Conservation (phyloP, 2,888 invertebrate species). For the Lobophora halterata region DNA sequence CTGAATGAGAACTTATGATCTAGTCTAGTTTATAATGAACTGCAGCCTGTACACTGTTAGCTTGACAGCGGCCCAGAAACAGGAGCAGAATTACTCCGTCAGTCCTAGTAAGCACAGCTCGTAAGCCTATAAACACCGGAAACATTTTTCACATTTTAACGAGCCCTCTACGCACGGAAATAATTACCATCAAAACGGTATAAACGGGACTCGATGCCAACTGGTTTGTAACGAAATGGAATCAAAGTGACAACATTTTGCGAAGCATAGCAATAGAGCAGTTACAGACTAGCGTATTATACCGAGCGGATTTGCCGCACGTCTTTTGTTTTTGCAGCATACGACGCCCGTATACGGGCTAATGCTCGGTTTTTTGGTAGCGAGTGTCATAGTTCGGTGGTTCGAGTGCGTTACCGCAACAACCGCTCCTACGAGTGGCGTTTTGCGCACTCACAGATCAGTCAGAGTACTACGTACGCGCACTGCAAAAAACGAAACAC, state of each 20-base stretch:
- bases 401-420: no score
- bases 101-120: no score
- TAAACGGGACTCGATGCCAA: conserved; percentile 18
- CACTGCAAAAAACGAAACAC: no score
- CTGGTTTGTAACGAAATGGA: conserved; percentile 12
- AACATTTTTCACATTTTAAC: conserved; percentile 43
- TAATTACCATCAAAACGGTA: conserved; percentile 23
- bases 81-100: conserved; percentile 68
- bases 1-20: conserved; percentile 23
- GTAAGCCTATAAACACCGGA: conserved; percentile 47
- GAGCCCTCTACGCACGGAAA: conserved; percentile 28
- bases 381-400: no score
- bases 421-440: no score
- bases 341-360: no score
- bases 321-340: no score
- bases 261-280: conserved; percentile 2
- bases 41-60: conserved; percentile 75
- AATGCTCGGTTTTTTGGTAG: no score
- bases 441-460: no score
- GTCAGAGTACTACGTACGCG: no score
- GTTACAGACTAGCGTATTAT: no score
- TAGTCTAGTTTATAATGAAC: conserved; percentile 20
- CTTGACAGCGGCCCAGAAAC: conserved; percentile 69
- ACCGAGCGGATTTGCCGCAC: no score
- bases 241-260: conserved; percentile 1